Conservation (phyloP, 2,888 invertebrate species). For the Lithodes maja region DNA sequence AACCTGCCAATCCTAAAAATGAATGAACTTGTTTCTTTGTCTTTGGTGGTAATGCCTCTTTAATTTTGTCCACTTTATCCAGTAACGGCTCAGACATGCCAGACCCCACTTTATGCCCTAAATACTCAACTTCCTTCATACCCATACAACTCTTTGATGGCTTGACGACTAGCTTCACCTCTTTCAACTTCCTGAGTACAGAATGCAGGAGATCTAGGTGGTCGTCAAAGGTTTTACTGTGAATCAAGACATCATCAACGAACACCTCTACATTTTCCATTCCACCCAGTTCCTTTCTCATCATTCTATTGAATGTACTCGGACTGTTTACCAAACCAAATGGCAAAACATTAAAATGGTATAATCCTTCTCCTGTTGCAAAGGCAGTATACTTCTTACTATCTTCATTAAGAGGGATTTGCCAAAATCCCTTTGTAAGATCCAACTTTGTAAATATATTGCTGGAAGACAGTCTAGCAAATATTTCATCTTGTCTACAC, state of each 20-base stretch:
- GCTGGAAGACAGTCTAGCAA: background rate
- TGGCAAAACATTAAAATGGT: background rate
- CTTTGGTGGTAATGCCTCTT: background rate
- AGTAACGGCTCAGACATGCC: background rate
- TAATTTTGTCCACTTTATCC: background rate
- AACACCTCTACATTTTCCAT: slow-evolving; percentile 3
- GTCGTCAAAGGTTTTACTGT: background rate
- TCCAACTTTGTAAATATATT: background rate
- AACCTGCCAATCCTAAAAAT: background rate
- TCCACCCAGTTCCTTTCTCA: background rate
- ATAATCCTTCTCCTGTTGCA: background rate
- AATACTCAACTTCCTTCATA: background rate
- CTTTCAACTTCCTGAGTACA: background rate
- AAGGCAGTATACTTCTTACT: background rate
- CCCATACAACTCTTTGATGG: background rate
- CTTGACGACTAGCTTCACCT: background rate
- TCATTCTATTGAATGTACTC: background rate
- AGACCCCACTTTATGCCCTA: background rate
- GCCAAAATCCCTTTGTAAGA: background rate
- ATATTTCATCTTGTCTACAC: background rate
- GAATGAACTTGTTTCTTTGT: slow-evolving; percentile 5
- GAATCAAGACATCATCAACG: slow-evolving; percentile 1
- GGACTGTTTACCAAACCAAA: background rate
- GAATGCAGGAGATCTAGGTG: background rate
- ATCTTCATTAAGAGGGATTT: slow-evolving; percentile 11